phyloP scores from a whole-genome alignment of 2,113 vertebrate species.

The Anarrhichthys ocellatus region DNA sequence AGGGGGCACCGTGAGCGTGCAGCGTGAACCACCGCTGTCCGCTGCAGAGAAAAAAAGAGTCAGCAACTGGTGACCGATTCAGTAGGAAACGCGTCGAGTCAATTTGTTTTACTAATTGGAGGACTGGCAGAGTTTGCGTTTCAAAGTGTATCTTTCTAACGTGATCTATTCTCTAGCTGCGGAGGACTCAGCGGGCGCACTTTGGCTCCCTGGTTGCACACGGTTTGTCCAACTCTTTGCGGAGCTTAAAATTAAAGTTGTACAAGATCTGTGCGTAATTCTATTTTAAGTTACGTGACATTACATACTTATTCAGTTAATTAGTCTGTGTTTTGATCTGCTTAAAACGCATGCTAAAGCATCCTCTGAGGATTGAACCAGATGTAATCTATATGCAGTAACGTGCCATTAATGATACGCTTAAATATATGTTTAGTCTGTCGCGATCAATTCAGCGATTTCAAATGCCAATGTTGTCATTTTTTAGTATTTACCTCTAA shows the following conservation, averaged over 20 bases:
- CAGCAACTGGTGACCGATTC: conserved; percentile 64
- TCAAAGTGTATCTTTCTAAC: conserved; percentile 30
- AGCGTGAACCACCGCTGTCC: conserved; percentile 23
- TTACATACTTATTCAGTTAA: background rate
- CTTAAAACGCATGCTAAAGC: background rate
- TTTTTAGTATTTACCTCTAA: background rate
- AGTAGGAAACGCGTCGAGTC: conserved; percentile 38
- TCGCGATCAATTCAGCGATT: background rate
- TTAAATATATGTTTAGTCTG: background rate
- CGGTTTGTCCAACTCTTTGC: conserved; percentile 47
- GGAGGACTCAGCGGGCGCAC: conserved; percentile 27
- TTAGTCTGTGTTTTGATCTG: background rate
- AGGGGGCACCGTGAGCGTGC: conserved; percentile 53
- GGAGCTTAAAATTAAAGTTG: background rate
- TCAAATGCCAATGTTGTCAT: background rate
- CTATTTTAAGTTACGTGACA: background rate
- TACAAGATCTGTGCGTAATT: background rate
- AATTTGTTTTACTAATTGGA: conserved; percentile 54
- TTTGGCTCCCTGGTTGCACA: conserved; percentile 19
- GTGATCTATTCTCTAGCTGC: conserved; percentile 25
- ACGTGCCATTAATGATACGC: background rate
- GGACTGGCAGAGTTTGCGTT: conserved; percentile 46
- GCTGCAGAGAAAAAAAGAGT: conserved; percentile 18
- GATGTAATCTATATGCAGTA: background rate
- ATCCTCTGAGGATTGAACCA: background rate